Base-by-base conservation (phyloP, 2,797 vertebrate species). In the Lithobates sylvaticus region DNA sequence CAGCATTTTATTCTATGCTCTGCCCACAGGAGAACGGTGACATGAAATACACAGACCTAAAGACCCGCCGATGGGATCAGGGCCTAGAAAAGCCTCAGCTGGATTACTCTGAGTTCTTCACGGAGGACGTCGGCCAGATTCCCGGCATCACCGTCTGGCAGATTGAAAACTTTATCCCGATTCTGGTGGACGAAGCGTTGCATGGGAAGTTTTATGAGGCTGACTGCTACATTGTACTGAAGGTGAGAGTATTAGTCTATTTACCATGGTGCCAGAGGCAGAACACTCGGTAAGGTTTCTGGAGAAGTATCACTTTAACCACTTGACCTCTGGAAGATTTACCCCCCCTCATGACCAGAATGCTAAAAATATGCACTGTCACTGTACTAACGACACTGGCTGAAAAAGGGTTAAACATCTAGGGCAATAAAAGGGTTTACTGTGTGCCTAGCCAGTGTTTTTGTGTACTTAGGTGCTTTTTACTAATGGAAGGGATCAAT, bases 131-230 rank as follows among this genome's bases (percentile, higher is more conserved):
- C 65, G 98, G 98, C 26, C 95, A 99, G 91, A 89, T 99, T 88
- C 97, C 98, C 0, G 97, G 97, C 5, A 58, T 98, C 71, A 89
- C 94, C 0, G 93, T 98, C 88, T 99, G 97, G 97, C 98, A 99
- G 94, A 99, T 99, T 0, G 98, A 99, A 93, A 99, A 99, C 91
- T 99, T 99, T 0, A 85, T 99, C 85, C 98, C 98, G 0, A 90
- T 94, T 0, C 92, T 94, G 89, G 94, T 98, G 78, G 98, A 99
- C 0, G 98, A 99, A 84, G 89, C 97, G 10, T 96, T 99, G 86
- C 96, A 98, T 0, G 95, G 98, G 82, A 99, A 97, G 92, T 99
- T 99, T 93, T 99, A 99, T 0, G 98, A 99, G 91, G 98, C 97
- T 0, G 98, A 99, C 91, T 97, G 97, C 94, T 99, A 99, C 94